Evolutionary conservation across 1,140 invertebrate species (phyloP).

Genomic region (Steinernema khuongi): DNA sequence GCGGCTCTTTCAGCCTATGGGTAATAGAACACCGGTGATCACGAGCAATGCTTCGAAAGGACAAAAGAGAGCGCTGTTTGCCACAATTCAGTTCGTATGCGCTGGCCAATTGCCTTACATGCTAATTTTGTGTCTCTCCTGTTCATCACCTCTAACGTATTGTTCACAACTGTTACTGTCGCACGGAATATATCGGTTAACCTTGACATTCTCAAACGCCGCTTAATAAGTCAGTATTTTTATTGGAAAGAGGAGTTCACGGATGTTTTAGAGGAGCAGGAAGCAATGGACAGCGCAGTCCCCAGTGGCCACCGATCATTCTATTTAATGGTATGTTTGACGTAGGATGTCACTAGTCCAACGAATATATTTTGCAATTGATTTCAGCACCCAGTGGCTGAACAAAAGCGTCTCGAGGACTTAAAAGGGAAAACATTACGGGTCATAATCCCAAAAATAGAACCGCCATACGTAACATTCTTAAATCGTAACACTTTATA

Average conservation of each 20-base stretch:
- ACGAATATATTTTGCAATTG: background rate
- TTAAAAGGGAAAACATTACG: conserved; percentile 15
- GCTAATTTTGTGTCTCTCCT: background rate
- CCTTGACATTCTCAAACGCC: background rate
- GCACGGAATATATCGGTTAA: background rate
- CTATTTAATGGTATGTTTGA: background rate
- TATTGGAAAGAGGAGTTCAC: background rate
- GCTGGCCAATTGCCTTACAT: background rate
- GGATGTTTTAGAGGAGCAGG: background rate
- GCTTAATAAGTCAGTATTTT: background rate
- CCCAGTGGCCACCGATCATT: background rate
- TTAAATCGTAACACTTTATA: background rate
- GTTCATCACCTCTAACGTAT: background rate
- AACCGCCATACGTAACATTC: conserved; percentile 27
- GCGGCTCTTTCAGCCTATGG: background rate
- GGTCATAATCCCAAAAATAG: conserved; percentile 20
- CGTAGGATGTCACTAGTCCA: too few species aligned
- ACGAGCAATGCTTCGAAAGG: background rate
- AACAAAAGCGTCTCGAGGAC: background rate
- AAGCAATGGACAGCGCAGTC: background rate
- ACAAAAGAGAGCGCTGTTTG: background rate
- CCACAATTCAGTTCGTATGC: background rate
- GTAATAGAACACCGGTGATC: background rate
- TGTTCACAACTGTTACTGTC: background rate
- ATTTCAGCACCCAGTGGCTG: background rate